phyloP scores from a whole-genome alignment of 1,140 invertebrate species.

The Brachionus rubens region DNA sequence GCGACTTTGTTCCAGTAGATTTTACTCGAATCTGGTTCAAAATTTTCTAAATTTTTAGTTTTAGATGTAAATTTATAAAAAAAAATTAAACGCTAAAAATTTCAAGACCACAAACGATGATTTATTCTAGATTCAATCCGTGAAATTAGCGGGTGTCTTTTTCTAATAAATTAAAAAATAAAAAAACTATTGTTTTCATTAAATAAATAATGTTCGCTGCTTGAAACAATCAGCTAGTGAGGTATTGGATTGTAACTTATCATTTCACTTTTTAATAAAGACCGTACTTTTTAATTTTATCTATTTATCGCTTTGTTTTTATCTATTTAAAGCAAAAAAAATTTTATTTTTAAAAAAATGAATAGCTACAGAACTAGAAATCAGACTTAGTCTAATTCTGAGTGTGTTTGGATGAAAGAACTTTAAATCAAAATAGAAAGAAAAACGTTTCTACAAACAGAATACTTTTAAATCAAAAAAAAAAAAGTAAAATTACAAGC shows the following conservation, averaged over 20 bases:
- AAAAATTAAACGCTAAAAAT: too few species aligned
- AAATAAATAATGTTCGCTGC: not conserved
- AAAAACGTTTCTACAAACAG: slow-evolving; percentile 22
- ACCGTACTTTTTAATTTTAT: slow-evolving; percentile 4
- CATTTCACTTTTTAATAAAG: too few species aligned
- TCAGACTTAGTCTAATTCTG: slow-evolving; percentile 26
- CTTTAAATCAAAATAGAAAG: slow-evolving; percentile 14
- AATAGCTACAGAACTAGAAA: slow-evolving; percentile 33
- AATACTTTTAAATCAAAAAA: slow-evolving; percentile 33
- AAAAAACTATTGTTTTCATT: not conserved
- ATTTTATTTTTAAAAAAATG: not conserved
- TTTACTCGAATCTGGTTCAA: too few species aligned
- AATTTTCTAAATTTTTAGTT: too few species aligned
- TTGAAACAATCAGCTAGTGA: slow-evolving; percentile 20
- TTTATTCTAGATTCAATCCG: too few species aligned
- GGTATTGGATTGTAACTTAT: not conserved
- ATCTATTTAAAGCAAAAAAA: not conserved
- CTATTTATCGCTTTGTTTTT: slow-evolving; percentile 12
- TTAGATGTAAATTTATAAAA: too few species aligned
- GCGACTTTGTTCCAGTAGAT: too few species aligned
- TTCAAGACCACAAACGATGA: too few species aligned
- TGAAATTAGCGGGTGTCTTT: not conserved
- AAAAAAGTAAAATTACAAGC: not conserved
- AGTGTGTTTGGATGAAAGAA: not conserved
- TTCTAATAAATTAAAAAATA: not conserved